These are phyloP conservation scores for Sebastes hubbsi DNA, from an alignment of 2,797 vertebrate genomes.

Conservation along the genomic window DNA sequence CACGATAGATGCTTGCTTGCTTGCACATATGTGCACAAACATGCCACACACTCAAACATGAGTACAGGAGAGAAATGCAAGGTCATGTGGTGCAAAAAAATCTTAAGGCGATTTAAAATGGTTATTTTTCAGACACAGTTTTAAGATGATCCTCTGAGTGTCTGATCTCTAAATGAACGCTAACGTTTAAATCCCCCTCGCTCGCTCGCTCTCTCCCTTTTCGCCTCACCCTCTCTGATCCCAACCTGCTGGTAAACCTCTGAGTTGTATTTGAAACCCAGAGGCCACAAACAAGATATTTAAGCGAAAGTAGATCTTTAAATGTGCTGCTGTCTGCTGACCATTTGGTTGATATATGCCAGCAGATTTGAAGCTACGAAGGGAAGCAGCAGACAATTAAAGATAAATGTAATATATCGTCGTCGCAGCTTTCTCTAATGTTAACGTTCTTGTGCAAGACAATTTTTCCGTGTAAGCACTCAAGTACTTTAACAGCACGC, in stretches of 20 bases:
- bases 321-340: conserved; percentile 21
- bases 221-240: conserved; percentile 39
- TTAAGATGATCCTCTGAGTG: conserved; percentile 68
- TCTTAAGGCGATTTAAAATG: conserved; percentile 55
- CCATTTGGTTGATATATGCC: conserved; percentile 8
- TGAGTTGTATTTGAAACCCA: conserved; percentile 68
- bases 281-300: conserved; percentile 50
- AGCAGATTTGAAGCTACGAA: conserved; percentile 21
- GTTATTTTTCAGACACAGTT: conserved; percentile 62
- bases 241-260: conserved; percentile 55
- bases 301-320: conserved; percentile 56
- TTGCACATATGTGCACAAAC: background rate
- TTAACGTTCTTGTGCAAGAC: conserved; percentile 5
- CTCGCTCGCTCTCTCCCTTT: background rate
- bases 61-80: conserved; percentile 18
- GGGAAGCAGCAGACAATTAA: background rate
- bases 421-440: background rate
- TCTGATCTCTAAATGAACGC: conserved; percentile 71
- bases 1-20: background rate
- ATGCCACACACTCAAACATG: background rate
- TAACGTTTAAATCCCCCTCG: conserved; percentile 64
- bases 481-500: conserved; percentile 1
- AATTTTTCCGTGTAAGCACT: background rate
- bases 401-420: background rate
- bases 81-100: conserved; percentile 30